These are phyloP conservation scores for Leptocoma aspasia DNA, from an alignment of 2,113 vertebrate species.

Conservation along the genomic window DNA sequence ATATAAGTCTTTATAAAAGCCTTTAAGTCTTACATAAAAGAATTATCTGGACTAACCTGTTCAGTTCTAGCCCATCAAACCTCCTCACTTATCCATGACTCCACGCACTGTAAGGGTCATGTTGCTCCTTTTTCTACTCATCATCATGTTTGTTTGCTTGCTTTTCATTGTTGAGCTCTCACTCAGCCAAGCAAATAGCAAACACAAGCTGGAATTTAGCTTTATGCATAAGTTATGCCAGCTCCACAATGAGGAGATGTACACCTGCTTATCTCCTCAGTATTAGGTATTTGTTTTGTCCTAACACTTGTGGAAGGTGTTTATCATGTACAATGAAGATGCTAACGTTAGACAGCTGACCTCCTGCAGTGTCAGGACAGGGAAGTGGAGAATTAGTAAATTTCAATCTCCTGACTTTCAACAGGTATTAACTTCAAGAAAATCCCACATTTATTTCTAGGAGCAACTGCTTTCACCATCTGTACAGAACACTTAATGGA, in stretches of 20 bases:
- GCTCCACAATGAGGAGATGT: not conserved
- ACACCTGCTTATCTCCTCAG: not conserved
- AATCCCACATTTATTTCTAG: not conserved
- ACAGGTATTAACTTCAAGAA: not conserved
- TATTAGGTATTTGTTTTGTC: not conserved
- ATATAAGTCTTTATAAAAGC: not conserved
- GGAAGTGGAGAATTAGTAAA: not conserved
- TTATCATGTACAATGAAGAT: not conserved
- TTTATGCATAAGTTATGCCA: not conserved
- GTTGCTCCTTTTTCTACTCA: not conserved
- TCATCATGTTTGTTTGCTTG: not conserved
- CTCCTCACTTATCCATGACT: not conserved
- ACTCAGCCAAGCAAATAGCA: not conserved
- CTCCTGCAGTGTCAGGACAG: not conserved
- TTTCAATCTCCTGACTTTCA: not conserved
- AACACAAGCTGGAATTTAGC: fast-evolving
- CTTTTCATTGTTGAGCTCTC: not conserved
- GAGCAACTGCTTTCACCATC: not conserved
- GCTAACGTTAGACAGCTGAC: not conserved
- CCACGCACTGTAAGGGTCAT: not conserved
- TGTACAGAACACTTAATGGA: not conserved
- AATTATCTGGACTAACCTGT: not conserved
- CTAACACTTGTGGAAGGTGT: not conserved
- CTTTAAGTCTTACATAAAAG: not conserved
- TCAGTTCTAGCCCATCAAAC: not conserved